phyloP scores from a whole-genome alignment of 1,140 invertebrate genomes.

The Orchesella cincta region DNA sequence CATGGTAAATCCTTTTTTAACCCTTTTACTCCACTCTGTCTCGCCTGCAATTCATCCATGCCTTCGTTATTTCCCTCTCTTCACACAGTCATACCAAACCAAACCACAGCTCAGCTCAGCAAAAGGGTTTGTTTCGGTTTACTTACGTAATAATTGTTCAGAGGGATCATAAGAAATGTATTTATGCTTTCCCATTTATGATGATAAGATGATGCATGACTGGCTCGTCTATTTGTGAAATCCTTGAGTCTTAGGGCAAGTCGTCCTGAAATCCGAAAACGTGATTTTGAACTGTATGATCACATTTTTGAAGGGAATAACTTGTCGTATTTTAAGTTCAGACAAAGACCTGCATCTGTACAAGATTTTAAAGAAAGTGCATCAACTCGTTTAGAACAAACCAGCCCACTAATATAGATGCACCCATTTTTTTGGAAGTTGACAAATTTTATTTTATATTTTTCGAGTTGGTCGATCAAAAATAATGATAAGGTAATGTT shows the following conservation, averaged over 20 bases:
- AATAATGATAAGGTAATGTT: too few species aligned
- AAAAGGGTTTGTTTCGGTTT: not conserved
- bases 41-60: not conserved
- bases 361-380: not conserved
- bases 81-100: too few species aligned
- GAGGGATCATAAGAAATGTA: not conserved
- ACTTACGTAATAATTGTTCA: too few species aligned
- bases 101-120: too few species aligned
- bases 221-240: not conserved
- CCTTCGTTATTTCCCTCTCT: not conserved
- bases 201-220: not conserved
- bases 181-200: not conserved
- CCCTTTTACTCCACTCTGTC: not conserved
- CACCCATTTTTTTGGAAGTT: too few species aligned
- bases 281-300: too few species aligned
- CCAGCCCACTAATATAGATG: too few species aligned
- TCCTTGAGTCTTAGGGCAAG: not conserved
- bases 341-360: not conserved
- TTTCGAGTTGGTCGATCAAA: too few species aligned
- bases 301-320: too few species aligned
- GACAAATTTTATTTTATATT: too few species aligned
- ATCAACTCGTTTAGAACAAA: too few species aligned
- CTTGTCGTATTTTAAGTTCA: not conserved
- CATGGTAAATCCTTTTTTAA: conserved; percentile 25
- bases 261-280: conserved; percentile 5